Base-by-base conservation (phyloP, 2,113 vertebrate species). In the Vimba vimba region DNA sequence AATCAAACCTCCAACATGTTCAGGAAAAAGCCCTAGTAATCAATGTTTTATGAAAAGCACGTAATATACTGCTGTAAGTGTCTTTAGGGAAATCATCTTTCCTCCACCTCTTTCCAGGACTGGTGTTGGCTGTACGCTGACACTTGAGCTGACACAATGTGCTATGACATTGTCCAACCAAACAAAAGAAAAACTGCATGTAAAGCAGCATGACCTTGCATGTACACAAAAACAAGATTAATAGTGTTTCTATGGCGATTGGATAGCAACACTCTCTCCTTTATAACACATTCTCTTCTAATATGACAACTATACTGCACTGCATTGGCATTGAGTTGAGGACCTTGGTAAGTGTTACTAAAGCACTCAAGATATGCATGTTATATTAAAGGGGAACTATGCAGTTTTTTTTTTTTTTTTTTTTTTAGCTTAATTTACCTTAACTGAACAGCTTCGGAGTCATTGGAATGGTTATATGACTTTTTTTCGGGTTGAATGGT, bases 21-120 rank as follows among this genome's bases (percentile, higher is more conserved):
- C 6, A 9, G n/a, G 57, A 45, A 80, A 64, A 64, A 62, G 6
- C 57, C 23, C 36, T 45, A n/a, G 3, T 17, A 45, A 45, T 60
- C 33, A 39, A 62, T 43, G 57, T 17, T 79, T 79, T 60, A 74
- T 74, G 39, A 74, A 74, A 74, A 74, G 21, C 39, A n/a, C 13
- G 25, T 27, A 60, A 79, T 39, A 39, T 27, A 59, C 57, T 43
- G 33, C 11, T 43, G 57, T 45, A 6, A 62, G n/a, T 15, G 36
- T 80, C 55, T 79, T 43, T 21, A n/a, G 77, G 55, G 52, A 74
- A 74, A 74, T 74, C 69, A 74, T 45, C 39, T 59, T 59, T 57
- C 11, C 30, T 79, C 77, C 27, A 57, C 9, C 50, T 79, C 30
- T 79, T 60, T 59, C 77, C 77, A 39, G 11, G 55, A 39, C 10